Evolutionary conservation across 2,888 invertebrate species (phyloP).

Genomic region (Plebejus melissa): DNA sequence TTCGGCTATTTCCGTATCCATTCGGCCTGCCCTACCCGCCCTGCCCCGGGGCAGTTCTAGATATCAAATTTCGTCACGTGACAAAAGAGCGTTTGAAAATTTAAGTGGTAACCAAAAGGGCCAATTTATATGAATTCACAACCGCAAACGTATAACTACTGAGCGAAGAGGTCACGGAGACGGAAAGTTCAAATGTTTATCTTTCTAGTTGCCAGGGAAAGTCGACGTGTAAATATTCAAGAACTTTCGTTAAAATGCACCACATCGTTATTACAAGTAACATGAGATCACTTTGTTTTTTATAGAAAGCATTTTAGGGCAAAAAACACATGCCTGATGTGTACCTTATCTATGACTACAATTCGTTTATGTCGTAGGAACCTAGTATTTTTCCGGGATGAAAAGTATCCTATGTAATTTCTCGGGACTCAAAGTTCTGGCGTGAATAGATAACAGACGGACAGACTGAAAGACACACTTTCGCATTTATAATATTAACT

Average conservation of each 20-base stretch:
- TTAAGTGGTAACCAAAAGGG: not conserved
- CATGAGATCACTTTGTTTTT: not conserved
- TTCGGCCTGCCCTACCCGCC: too few species aligned
- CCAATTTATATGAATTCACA: not conserved
- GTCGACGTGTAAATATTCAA: constrained; percentile 26
- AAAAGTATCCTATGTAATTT: too few species aligned
- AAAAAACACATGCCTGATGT: not conserved
- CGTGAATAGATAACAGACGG: too few species aligned
- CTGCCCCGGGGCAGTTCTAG: too few species aligned
- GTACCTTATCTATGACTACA: too few species aligned
- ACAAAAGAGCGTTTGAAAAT: not conserved
- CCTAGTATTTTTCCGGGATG: too few species aligned
- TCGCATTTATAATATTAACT: too few species aligned
- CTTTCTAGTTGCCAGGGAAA: constrained; percentile 31
- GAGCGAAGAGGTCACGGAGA: constrained; percentile 27
- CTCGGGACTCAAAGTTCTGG: too few species aligned
- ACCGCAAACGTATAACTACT: not conserved
- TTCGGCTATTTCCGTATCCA: too few species aligned
- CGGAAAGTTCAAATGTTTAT: constrained; percentile 43
- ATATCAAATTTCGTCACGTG: too few species aligned
- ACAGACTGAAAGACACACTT: too few species aligned
- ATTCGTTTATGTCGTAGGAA: too few species aligned
- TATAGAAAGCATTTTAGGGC: not conserved
- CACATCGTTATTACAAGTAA: not conserved
- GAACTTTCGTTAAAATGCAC: constrained; percentile 8